phyloP scores from a whole-genome alignment of 2,888 invertebrate species.

The Philaethria dido region DNA sequence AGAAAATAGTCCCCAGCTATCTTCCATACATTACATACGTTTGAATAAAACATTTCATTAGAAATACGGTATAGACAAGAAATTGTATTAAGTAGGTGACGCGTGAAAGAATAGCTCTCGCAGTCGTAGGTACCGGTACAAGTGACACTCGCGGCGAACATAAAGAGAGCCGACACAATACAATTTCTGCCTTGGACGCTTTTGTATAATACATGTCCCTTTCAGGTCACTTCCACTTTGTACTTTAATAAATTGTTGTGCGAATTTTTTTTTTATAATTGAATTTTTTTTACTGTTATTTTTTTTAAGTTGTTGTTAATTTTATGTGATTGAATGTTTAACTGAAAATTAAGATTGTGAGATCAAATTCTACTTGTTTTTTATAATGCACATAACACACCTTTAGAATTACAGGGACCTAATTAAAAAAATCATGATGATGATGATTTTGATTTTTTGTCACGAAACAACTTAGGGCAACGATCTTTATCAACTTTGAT shows the following conservation, averaged over 20 bases:
- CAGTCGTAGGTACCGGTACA: conserved; percentile 53
- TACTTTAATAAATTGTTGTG: conserved; percentile 72
- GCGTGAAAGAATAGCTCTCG: conserved; percentile 61
- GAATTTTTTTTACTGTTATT: conserved; percentile 5
- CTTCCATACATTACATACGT: neutral
- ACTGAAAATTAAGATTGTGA: too few relatives aligned
- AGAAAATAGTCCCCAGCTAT: neutral
- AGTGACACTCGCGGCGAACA: conserved; percentile 59
- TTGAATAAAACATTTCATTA: conserved; percentile 50
- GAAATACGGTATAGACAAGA: conserved; percentile 47
- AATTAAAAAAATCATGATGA: too few relatives aligned
- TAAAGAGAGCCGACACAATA: conserved; percentile 71
- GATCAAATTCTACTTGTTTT: too few relatives aligned
- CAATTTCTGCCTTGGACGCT: conserved; percentile 72
- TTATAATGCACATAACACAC: too few relatives aligned
- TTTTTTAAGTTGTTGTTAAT: neutral
- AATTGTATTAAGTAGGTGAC: conserved; percentile 61
- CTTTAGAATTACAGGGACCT: too few relatives aligned
- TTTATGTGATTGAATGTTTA: neutral
- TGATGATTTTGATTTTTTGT: too few relatives aligned
- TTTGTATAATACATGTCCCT: conserved; percentile 71
- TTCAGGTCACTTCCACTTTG: conserved; percentile 77
- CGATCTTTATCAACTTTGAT: too few relatives aligned
- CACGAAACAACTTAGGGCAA: too few relatives aligned
- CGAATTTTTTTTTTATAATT: conserved; percentile 21